phyloP scores from a whole-genome alignment of 2,888 invertebrate species.

The Lycocerus yunnanus region DNA sequence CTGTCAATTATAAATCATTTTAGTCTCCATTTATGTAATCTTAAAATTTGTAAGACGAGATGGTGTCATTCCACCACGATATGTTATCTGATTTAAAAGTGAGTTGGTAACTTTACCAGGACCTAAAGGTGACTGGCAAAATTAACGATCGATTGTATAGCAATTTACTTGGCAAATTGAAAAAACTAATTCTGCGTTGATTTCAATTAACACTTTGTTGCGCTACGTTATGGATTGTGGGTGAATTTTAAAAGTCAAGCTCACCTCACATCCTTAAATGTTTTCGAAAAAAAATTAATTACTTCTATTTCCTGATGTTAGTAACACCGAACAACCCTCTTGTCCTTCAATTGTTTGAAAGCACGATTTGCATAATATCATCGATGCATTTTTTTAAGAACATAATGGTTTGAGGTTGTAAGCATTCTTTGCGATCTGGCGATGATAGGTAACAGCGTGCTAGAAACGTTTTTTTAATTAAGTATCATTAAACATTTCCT shows the following conservation, averaged over 20 bases:
- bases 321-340: not conserved
- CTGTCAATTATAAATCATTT: not conserved
- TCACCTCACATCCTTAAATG: not conserved
- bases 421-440: not conserved
- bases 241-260: not conserved
- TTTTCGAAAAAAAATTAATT: not conserved
- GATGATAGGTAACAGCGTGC: not conserved
- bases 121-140: not conserved
- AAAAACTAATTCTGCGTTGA: not conserved
- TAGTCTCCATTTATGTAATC: not conserved
- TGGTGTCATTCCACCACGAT: not conserved
- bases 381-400: not conserved
- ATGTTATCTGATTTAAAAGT: not conserved
- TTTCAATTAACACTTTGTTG: not conserved
- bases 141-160: not conserved
- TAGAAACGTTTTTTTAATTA: not conserved
- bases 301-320: not conserved
- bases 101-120: not conserved
- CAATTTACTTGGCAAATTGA: not conserved
- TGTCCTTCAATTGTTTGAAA: not conserved
- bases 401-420: not conserved
- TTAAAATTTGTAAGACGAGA: not conserved
- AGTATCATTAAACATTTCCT: not conserved
- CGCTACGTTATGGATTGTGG: not conserved
- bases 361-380: not conserved